Evolutionary conservation across 2,113 vertebrate genomes (phyloP).

Genomic region (Paramormyrops kingsleyae): DNA sequence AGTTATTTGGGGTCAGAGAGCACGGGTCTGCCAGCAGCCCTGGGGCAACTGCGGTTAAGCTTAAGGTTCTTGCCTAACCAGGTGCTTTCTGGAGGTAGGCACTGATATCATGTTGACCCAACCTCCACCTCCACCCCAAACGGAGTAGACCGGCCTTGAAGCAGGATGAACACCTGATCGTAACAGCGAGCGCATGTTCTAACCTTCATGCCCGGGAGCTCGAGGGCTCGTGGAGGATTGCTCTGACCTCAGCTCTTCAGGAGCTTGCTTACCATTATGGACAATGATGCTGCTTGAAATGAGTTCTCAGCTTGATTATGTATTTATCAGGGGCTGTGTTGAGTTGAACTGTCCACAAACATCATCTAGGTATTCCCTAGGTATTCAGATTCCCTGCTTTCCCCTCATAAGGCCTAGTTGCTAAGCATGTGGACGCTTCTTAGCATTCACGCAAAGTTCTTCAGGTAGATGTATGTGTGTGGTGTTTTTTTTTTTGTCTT

Average conservation of each 20-base stretch:
- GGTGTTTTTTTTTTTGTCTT: neutral
- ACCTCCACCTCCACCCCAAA: neutral
- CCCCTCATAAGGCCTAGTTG: neutral
- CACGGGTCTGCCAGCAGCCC: neutral
- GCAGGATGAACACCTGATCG: neutral
- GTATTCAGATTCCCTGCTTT: neutral
- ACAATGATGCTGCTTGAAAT: neutral
- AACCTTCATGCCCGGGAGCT: neutral
- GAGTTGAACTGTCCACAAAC: neutral
- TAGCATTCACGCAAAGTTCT: neutral
- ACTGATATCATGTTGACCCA: neutral
- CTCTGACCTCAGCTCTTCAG: neutral
- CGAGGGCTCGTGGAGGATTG: neutral
- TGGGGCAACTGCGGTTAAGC: neutral
- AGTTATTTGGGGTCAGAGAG: neutral
- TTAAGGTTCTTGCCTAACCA: neutral
- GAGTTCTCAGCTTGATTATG: constrained; percentile 5
- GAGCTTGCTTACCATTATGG: neutral
- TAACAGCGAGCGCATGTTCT: neutral
- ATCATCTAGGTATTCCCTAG: neutral
- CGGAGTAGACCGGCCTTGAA: neutral
- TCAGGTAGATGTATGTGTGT: neutral
- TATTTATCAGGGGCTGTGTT: neutral
- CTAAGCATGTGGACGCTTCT: neutral
- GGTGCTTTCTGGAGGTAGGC: neutral